Evolutionary conservation across 2,797 vertebrate species (phyloP).

Genomic region (Sebastes oblongus): DNA sequence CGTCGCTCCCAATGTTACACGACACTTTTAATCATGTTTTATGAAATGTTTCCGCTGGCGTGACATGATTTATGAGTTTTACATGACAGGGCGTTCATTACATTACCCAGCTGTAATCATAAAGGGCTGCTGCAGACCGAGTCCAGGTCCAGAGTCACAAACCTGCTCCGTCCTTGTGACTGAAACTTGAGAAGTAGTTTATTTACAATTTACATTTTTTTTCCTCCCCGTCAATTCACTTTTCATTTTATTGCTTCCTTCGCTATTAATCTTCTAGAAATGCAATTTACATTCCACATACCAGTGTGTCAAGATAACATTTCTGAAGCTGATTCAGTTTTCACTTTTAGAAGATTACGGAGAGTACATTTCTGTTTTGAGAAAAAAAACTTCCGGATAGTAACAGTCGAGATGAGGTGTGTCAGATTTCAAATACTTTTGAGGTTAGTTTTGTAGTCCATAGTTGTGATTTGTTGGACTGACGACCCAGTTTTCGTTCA

Average conservation of each 20-base stretch:
- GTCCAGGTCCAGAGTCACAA: not conserved
- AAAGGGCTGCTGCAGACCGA: slow-evolving; percentile 25
- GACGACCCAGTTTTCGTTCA: not conserved
- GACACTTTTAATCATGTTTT: slow-evolving; percentile 81
- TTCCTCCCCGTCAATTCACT: not conserved
- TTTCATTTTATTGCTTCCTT: not conserved
- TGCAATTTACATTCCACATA: slow-evolving; percentile 32
- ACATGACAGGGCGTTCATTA: slow-evolving; percentile 68
- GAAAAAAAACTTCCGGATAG: not conserved
- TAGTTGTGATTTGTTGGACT: not conserved
- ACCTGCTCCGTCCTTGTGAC: slow-evolving; percentile 8
- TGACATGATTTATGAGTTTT: slow-evolving; percentile 77
- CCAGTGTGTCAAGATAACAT: not conserved
- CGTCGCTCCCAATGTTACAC: slow-evolving; percentile 72
- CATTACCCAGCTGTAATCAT: slow-evolving; percentile 59
- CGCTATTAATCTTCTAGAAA: slow-evolving; percentile 3
- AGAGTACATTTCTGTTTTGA: not conserved
- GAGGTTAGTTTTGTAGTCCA: not conserved
- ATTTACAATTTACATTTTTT: not conserved
- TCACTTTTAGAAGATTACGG: not conserved
- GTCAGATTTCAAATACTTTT: not conserved
- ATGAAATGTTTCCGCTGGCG: slow-evolving; percentile 65
- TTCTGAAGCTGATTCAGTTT: not conserved
- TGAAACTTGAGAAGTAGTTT: slow-evolving; percentile 8
- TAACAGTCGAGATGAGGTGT: not conserved